Base-by-base conservation (phyloP, 2,888 invertebrate species). In the Drosophila colorata region DNA sequence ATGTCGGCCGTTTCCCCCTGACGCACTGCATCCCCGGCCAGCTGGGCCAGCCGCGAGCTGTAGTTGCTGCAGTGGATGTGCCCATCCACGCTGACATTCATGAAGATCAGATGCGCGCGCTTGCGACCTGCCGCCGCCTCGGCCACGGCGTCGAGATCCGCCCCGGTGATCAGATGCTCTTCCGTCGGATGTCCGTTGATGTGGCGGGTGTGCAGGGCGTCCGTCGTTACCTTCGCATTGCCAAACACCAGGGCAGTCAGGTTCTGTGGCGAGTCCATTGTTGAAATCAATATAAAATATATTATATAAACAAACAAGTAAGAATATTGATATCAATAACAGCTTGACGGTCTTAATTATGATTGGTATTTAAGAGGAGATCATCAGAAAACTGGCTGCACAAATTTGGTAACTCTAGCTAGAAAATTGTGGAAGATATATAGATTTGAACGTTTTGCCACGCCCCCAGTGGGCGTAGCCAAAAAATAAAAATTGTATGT, bases 21-120 rank as follows among this genome's bases (percentile, higher is more conserved):
- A 40, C 74, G 87, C 59, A 91, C 80, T 16, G 84, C 81, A 35
- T 88, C 82, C 18, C 44, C 48, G 5, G 86, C 56, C 1, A 90
- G 60, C 8, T 88, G 63, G 0, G 80, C 72, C 44, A 91, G 56
- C 4, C 79, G 87, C 0, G 90, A 85, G 14, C 74, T 81, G 35
- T 80, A 84, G 11, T 78, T 69, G 5, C 51, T 44, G 6, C 80
- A 85, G 4, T 72, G 33, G 0, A 91, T 28, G 52, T 83, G 69
- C 0, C 89, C 90, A 41, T 75, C 58, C 0, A 91, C 64, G 3
- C 65, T 60, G 9, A 79, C 90, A 43, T 80, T 81, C 81, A 90
- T 87, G 46, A 91, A 90, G 4, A 92, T 83, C 0, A 84, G 33
- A 9, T 76, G 69, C 2, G 78, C n/a, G 0, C 69, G 67, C 18